Conservation (phyloP, 2,888 invertebrate genomes). For the Phortica magna region DNA sequence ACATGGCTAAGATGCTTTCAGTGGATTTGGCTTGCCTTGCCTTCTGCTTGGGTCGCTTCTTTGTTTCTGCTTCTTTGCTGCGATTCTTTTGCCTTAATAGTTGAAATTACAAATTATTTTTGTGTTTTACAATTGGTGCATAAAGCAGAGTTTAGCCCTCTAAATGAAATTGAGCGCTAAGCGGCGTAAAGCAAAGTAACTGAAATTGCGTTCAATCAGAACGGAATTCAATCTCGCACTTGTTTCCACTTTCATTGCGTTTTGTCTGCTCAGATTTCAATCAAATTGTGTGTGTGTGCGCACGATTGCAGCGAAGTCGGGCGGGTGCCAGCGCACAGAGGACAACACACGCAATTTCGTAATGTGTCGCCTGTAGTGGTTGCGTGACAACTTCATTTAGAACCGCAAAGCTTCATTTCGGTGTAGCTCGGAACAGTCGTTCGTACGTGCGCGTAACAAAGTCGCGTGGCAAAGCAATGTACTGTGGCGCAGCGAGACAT, state of each 20-base stretch:
- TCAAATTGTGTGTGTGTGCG: background rate
- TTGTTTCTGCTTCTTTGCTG: background rate
- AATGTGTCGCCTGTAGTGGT: slow-evolving; percentile 55
- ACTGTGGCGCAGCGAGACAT: background rate
- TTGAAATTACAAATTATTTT: slow-evolving; percentile 5
- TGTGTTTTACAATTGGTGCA: background rate
- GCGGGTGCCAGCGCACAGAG: background rate
- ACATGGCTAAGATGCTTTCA: slow-evolving; percentile 5
- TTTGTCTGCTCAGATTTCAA: background rate
- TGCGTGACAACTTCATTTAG: slow-evolving; percentile 40
- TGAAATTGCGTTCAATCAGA: too few relatives aligned
- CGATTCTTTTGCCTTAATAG: background rate
- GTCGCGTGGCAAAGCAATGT: background rate
- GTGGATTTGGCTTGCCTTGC: background rate
- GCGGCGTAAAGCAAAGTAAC: too few relatives aligned
- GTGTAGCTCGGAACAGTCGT: background rate
- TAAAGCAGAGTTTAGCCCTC: too few relatives aligned
- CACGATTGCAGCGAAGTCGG: background rate
- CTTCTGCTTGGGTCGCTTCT: background rate
- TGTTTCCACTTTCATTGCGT: background rate
- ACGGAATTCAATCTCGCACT: too few relatives aligned
- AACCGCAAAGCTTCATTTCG: slow-evolving; percentile 26
- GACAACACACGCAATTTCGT: slow-evolving; percentile 48
- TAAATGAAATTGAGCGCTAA: too few relatives aligned
- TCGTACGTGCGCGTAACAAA: slow-evolving; percentile 13